Evolutionary conservation across 2,888 invertebrate genomes (phyloP), one percentile per base, ranked within the genome.

Genomic region (Conchocele bisecta): DNA sequence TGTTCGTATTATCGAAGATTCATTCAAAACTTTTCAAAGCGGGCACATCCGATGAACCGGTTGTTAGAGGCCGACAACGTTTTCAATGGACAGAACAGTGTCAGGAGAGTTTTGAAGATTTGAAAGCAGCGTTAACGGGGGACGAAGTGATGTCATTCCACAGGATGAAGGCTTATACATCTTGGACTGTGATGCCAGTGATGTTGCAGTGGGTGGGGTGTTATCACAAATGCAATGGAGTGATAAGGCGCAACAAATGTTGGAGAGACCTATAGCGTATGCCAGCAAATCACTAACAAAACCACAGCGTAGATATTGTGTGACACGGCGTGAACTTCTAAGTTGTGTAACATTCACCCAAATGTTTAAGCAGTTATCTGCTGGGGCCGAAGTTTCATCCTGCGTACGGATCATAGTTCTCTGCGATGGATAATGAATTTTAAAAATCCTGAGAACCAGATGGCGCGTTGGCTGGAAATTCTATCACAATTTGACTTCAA

Each of bases 31-130:
- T 75, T 68, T 64, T 29, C 63, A 6, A 22, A 20, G 17, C 24
- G 58, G 7, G 61, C 66, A 13, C 26, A 33, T 5, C 73, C 73
- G 31, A 48, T 41, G 24, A 63, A 53, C 53, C 50, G 48, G 15
- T 44, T 67, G 31, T 44, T 54, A 35, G 63, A 66, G 61, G 58
- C 51, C 41, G 63, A 22, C 17, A 31, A 41, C 17, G 37, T 28
- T 17, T 76, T 73, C 39, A 41, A 35, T 80, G 83, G 75, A 48
- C 46, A 11, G 48, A 58, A 3, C 57, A 63, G 33, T 69, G 67
- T 64, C 48, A 74, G 42, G 37, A 44, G 9, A 41, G 74, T 7
- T 81, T 78, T 51, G 24, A 41, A 3, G 42, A 37, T 6, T 26
- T 76, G 22, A 79, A 74, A 22, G 9, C n/a, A 20, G 60, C 39